Percentiles rank a stretch among this genome's conserved stretches.
Evolutionary conservation across 2,888 invertebrate genomes (phyloP).

Genomic region (Formica aserva): DNA sequence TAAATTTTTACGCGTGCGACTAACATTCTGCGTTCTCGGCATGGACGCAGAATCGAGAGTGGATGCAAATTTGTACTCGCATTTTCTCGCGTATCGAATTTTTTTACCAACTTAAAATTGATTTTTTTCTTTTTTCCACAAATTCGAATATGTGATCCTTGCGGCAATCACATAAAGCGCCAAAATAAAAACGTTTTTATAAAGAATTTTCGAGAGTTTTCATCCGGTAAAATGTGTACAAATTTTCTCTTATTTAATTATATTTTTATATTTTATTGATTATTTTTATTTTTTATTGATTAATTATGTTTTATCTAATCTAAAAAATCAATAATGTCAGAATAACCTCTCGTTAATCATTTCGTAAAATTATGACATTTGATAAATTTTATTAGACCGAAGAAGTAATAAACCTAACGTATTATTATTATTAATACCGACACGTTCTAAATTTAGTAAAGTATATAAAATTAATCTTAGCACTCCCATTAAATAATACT

Average conservation of each 20-base stretch:
- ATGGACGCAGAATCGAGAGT: neutral
- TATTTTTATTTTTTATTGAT: too few relatives aligned
- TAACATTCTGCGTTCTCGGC: neutral
- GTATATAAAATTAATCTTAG: conserved; percentile 15
- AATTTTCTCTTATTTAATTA: neutral
- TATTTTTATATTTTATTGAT: neutral
- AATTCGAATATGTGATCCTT: neutral
- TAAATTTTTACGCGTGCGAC: conserved; percentile 37
- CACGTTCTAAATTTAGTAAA: conserved; percentile 28
- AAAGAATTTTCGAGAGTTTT: neutral
- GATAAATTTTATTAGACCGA: neutral
- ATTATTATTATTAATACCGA: conserved; percentile 3
- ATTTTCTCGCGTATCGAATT: neutral
- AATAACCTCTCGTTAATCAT: neutral
- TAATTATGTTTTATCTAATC: neutral
- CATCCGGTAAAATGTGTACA: neutral
- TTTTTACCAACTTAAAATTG: neutral
- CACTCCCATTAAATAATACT: conserved; percentile 17
- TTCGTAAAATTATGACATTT: neutral
- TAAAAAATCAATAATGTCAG: neutral
- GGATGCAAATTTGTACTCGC: neutral
- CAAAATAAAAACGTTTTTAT: neutral
- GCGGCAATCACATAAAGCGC: neutral
- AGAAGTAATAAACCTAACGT: neutral
- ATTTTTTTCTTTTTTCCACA: neutral